Evolutionary conservation across 1,140 invertebrate genomes (phyloP).

Genomic region (Dendrolimus punctatus): DNA sequence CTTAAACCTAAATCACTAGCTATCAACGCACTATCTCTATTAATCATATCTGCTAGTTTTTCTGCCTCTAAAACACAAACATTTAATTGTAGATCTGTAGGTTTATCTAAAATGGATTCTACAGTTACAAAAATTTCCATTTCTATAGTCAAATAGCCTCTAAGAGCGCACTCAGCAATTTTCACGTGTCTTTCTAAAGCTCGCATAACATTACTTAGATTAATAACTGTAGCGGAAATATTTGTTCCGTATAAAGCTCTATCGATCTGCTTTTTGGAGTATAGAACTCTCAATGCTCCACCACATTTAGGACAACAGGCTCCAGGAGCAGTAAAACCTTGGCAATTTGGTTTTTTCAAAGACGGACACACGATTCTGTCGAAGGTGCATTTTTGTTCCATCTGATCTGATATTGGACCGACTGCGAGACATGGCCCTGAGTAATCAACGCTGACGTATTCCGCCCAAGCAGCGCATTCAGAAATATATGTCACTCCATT

Average conservation of each 20-base stretch:
- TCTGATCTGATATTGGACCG: slow-evolving; percentile 77
- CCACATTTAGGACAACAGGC: slow-evolving; percentile 93
- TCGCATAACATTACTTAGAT: slow-evolving; percentile 74
- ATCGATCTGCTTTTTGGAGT: slow-evolving; percentile 83
- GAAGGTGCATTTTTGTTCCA: slow-evolving; percentile 75
- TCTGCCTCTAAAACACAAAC: slow-evolving; percentile 89
- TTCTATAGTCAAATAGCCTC: slow-evolving; percentile 88
- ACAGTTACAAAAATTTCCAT: slow-evolving; percentile 86
- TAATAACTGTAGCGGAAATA: slow-evolving; percentile 63
- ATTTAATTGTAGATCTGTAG: slow-evolving; percentile 82
- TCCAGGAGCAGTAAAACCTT: slow-evolving; percentile 85
- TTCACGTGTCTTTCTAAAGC: slow-evolving; percentile 82
- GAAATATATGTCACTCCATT: slow-evolving; percentile 89
- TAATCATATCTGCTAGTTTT: slow-evolving; percentile 84
- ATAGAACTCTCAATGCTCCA: slow-evolving; percentile 86
- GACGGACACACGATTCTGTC: slow-evolving; percentile 78
- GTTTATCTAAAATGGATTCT: slow-evolving; percentile 75
- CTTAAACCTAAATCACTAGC: slow-evolving; percentile 82
- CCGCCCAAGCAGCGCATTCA: slow-evolving; percentile 86
- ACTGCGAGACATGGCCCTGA: slow-evolving; percentile 82
- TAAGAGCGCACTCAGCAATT: slow-evolving; percentile 85
- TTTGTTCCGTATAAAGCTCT: slow-evolving; percentile 76
- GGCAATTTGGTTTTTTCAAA: slow-evolving; percentile 76
- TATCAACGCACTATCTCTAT: slow-evolving; percentile 80
- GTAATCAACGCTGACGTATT: slow-evolving; percentile 86